Evolutionary conservation across 2,113 vertebrate genomes (phyloP).

Genomic region (Heliornis fulica): DNA sequence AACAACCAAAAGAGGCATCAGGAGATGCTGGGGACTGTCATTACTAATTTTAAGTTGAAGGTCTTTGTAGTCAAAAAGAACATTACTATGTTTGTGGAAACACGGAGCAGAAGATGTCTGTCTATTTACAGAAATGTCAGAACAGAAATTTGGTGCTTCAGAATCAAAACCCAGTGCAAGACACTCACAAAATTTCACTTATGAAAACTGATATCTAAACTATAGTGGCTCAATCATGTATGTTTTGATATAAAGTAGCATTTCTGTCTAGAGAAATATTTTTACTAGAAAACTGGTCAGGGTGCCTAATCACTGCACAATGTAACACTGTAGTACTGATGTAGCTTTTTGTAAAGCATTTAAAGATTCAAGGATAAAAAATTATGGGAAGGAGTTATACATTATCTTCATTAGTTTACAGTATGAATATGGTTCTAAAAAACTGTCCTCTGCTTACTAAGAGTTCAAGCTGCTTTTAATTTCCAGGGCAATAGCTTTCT

Average conservation of each 20-base stretch:
- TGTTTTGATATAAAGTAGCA: not conserved
- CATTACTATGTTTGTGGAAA: not conserved
- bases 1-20: not conserved
- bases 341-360: not conserved
- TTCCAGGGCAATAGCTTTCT: not conserved
- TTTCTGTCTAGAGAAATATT: not conserved
- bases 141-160: not conserved
- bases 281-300: not conserved
- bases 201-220: not conserved
- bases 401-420: not conserved
- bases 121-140: not conserved
- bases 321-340: not conserved
- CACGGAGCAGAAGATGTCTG: not conserved
- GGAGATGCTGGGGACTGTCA: not conserved
- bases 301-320: not conserved
- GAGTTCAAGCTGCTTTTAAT: conserved; percentile 35
- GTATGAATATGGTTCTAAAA: not conserved
- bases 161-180: not conserved
- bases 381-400: not conserved
- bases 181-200: not conserved
- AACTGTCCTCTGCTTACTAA: not conserved
- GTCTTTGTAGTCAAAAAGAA: not conserved
- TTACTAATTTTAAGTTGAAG: not conserved
- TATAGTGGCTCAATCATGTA: not conserved
- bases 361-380: not conserved